A percentile compares a stretch with the other conserved stretches of the same genome.
phyloP scores from a whole-genome alignment of 1,140 invertebrate genomes.

The Brachionus rubens region DNA sequence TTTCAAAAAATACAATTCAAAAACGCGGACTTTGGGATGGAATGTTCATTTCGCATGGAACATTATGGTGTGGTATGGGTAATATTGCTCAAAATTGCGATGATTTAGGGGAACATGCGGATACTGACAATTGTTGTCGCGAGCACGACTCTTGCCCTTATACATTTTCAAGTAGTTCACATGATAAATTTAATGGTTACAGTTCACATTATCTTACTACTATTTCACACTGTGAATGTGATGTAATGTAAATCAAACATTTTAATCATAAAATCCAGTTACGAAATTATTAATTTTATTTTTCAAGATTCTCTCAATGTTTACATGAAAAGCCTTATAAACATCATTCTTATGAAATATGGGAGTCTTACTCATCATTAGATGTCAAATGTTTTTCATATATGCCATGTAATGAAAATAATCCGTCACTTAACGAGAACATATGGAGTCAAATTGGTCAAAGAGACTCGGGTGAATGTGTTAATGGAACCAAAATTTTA shows the following conservation, averaged over 20 bases:
- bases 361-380: background rate
- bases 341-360: constrained; percentile 11
- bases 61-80: constrained; percentile 81
- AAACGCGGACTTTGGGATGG: background rate
- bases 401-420: background rate
- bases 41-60: constrained; percentile 70
- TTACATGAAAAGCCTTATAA: constrained; percentile 25
- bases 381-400: constrained; percentile 17
- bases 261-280: background rate
- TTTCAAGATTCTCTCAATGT: background rate
- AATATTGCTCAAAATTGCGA: constrained; percentile 71
- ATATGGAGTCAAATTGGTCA: background rate
- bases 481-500: background rate
- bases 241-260: background rate
- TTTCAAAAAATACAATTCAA: background rate
- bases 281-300: background rate
- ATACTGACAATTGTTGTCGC: constrained; percentile 77
- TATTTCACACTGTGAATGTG: constrained; percentile 31
- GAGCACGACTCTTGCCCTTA: constrained; percentile 78
- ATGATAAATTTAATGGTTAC: background rate
- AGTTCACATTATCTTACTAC: background rate
- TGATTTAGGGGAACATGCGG: constrained; percentile 72
- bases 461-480: background rate
- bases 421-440: background rate
- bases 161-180: constrained; percentile 67